Conservation (phyloP, 2,888 invertebrate genomes). For the Perizoma affinitatum region DNA sequence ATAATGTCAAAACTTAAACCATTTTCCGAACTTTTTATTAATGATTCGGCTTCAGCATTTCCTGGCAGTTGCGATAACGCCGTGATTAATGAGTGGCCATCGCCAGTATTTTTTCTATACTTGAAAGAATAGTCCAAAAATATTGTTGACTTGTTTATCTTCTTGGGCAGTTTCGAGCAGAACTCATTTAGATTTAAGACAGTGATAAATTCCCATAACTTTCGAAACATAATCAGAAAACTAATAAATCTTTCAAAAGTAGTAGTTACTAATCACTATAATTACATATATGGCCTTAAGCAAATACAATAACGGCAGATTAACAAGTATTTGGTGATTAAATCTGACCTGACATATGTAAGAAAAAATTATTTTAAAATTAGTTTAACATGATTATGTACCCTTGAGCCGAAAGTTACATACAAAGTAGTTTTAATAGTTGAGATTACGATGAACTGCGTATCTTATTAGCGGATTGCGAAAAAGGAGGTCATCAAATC, state of each 20-base stretch:
- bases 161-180: too few relatives aligned
- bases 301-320: constrained; percentile 27
- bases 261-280: neutral
- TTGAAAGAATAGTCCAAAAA: neutral
- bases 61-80: constrained; percentile 54
- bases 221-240: constrained; percentile 3
- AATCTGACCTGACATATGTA: constrained; percentile 33
- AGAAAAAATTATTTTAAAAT: too few relatives aligned
- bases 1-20: constrained; percentile 27
- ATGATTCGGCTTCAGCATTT: constrained; percentile 46
- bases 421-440: constrained; percentile 29
- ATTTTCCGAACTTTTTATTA: constrained; percentile 47
- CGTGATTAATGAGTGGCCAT: constrained; percentile 58
- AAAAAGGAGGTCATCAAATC: constrained; percentile 30
- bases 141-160: too few relatives aligned
- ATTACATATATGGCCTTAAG: constrained; percentile 23
- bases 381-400: constrained; percentile 35
- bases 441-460: constrained; percentile 28
- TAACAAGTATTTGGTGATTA: constrained; percentile 17
- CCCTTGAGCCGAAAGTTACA: constrained; percentile 36
- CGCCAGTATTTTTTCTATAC: constrained; percentile 42
- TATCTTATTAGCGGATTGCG: constrained; percentile 23
- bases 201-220: constrained; percentile 1
- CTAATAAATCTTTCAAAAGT: constrained; percentile 4
- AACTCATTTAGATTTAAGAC: constrained; percentile 7